A percentile compares a stretch with the other conserved stretches of the same genome.
phyloP scores from a whole-genome alignment of 2,888 invertebrate species.

The Lycophotia porphyrea region DNA sequence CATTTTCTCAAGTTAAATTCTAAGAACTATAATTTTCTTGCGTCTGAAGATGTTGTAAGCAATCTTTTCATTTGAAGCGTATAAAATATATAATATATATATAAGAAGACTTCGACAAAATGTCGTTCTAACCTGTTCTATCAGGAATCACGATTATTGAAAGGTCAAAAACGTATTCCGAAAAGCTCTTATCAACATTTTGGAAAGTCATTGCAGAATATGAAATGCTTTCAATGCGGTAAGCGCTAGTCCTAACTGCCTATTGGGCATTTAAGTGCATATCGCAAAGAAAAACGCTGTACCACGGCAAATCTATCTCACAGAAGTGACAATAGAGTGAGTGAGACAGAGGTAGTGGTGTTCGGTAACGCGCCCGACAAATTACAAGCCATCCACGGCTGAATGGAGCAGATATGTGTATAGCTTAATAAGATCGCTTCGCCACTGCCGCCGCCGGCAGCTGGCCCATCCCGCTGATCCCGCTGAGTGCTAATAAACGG shows the following conservation, averaged over 20 bases:
- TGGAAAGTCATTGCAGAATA: neutral
- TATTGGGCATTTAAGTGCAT: neutral
- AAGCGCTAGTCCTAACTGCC: neutral
- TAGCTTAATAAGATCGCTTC: constrained; percentile 64
- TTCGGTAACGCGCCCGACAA: constrained; percentile 52
- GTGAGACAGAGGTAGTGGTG: constrained; percentile 22
- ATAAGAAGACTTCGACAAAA: neutral
- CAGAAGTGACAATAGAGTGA: constrained; percentile 39
- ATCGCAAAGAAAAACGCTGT: neutral
- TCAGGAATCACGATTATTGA: neutral
- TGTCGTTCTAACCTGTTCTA: neutral
- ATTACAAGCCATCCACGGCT: constrained; percentile 59
- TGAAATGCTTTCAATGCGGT: neutral
- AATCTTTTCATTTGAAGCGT: neutral
- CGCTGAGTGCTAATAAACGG: constrained; percentile 59
- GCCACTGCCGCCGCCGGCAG: constrained; percentile 20
- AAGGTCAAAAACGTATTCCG: neutral
- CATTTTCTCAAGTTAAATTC: neutral
- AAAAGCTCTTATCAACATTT: neutral
- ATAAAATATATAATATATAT: neutral
- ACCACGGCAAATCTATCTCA: constrained; percentile 12
- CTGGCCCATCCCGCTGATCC: constrained; percentile 48
- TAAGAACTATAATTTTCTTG: neutral
- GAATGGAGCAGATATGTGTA: constrained; percentile 61
- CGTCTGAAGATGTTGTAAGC: neutral